Evolutionary conservation across 64 coral and sea anemone genomes (phyloP).

Genomic region (Catalaphyllia jardinei): DNA sequence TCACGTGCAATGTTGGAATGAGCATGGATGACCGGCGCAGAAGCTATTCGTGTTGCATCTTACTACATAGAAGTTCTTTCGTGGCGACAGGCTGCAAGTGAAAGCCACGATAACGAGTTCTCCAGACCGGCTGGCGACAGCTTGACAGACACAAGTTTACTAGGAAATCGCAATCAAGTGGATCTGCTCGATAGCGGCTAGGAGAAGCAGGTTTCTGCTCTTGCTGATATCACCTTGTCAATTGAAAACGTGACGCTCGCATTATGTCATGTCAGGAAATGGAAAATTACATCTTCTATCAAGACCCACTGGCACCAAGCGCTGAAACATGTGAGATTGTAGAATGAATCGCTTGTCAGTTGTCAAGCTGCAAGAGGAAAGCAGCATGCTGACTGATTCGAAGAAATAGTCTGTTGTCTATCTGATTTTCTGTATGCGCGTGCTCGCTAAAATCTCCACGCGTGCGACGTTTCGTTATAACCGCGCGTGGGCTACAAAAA

Average conservation of each 20-base stretch:
- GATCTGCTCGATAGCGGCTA: conserved; percentile 37
- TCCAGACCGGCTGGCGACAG: conserved; percentile 45
- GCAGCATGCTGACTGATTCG: not conserved
- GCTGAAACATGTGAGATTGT: not conserved
- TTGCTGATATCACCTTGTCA: conserved; percentile 5
- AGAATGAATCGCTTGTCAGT: not conserved
- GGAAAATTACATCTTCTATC: not conserved
- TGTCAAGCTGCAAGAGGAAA: not conserved
- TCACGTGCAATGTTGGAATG: too few species aligned
- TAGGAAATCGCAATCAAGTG: conserved; percentile 36
- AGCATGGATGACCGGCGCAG: not conserved
- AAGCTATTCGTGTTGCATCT: not conserved
- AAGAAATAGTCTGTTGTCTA: not conserved
- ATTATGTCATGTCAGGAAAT: not conserved
- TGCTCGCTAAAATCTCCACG: not conserved
- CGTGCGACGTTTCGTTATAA: not conserved
- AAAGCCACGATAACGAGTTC: conserved; percentile 13
- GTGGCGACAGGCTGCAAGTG: conserved; percentile 10
- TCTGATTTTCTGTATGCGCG: not conserved
- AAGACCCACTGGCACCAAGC: conserved; percentile 32
- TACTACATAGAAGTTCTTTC: not conserved
- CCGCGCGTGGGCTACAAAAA: not conserved
- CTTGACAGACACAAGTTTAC: conserved; percentile 39
- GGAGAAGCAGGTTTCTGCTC: conserved; percentile 4
- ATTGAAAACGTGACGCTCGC: not conserved